phyloP scores from a whole-genome alignment of 1,140 invertebrate species.

The Drosophila jambulina region DNA sequence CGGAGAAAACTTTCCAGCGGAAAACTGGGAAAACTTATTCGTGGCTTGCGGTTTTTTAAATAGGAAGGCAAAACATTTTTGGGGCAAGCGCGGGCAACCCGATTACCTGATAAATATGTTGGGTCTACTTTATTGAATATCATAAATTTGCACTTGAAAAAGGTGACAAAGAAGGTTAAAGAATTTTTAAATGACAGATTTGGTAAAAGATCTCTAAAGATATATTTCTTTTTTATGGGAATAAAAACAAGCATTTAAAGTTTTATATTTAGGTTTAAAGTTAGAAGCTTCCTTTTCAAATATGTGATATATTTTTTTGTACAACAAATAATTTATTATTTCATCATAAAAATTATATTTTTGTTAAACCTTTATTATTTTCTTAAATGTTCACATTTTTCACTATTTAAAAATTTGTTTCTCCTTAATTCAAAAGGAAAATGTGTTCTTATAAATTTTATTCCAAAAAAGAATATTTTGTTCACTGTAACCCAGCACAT shows the following conservation, averaged over 20 bases:
- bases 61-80: slow-evolving; percentile 5
- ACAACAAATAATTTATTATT: neutral
- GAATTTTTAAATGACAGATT: neutral
- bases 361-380: neutral
- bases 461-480: too few species aligned
- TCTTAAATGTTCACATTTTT: neutral
- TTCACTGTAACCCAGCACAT: slow-evolving; percentile 1
- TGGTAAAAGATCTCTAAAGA: neutral
- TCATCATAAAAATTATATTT: neutral
- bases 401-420: neutral
- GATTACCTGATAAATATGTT: slow-evolving; percentile 66
- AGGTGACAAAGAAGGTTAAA: neutral
- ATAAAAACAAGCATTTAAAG: neutral
- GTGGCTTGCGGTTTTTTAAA: slow-evolving; percentile 35
- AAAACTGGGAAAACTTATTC: slow-evolving; percentile 34
- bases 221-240: neutral
- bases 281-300: neutral
- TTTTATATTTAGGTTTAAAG: neutral
- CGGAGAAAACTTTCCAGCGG: slow-evolving; percentile 32
- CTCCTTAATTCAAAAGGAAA: too few species aligned
- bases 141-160: slow-evolving; percentile 9
- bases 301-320: neutral
- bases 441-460: neutral
- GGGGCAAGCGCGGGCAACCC: neutral
- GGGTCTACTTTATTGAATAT: slow-evolving; percentile 56